phyloP scores from a whole-genome alignment of 2,888 invertebrate species.

The Drosophila nigricruria region DNA sequence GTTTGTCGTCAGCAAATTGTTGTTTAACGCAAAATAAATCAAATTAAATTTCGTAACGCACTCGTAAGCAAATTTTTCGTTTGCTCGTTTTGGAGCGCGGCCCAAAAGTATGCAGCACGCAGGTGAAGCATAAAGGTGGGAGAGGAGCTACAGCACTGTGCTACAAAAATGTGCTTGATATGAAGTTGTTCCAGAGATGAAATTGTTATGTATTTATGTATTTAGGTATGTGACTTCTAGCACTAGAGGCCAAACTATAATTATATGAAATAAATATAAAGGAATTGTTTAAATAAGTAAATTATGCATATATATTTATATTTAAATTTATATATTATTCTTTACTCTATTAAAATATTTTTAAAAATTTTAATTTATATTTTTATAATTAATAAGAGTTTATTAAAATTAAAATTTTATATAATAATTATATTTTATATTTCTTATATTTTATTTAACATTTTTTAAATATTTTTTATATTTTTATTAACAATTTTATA shows the following conservation, averaged over 20 bases:
- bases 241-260: too few species aligned
- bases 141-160: constrained; percentile 18
- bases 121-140: neutral
- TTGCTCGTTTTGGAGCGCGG: constrained; percentile 1
- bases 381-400: too few species aligned
- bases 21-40: constrained; percentile 56
- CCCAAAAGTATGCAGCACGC: constrained; percentile 58
- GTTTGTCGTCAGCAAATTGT: constrained; percentile 24
- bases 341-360: too few species aligned
- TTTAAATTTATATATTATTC: too few species aligned
- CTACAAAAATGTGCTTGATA: constrained; percentile 11
- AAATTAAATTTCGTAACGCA: constrained; percentile 51
- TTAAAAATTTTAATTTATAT: too few species aligned
- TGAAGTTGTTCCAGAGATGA: neutral
- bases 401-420: too few species aligned
- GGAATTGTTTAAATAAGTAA: too few species aligned
- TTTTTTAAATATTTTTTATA: neutral
- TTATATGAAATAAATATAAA: too few species aligned
- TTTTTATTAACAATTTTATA: neutral
- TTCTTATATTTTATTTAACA: neutral
- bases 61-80: constrained; percentile 29
- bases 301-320: too few species aligned
- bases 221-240: too few species aligned
- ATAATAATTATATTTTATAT: neutral
- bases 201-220: neutral